Evolutionary conservation across 2,888 invertebrate genomes (phyloP).

Genomic region (Orchestes rusci): DNA sequence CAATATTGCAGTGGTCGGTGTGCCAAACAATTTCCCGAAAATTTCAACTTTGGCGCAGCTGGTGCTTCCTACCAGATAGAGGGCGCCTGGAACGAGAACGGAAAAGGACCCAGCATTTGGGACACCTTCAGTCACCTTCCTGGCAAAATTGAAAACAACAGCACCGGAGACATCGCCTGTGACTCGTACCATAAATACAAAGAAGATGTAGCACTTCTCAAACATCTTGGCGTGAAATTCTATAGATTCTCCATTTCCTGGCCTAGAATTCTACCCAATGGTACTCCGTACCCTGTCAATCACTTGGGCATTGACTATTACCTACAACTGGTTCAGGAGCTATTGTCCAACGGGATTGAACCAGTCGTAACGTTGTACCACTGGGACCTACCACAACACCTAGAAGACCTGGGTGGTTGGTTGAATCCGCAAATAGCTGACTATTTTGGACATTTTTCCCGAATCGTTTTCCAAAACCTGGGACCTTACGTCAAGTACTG

Average conservation of each 20-base stretch:
- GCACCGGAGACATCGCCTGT: slow-evolving; percentile 45
- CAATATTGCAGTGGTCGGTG: too few species aligned
- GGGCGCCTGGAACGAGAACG: too few species aligned
- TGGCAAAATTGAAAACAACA: too few species aligned
- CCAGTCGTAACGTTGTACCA: slow-evolving; percentile 50
- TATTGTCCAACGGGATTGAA: slow-evolving; percentile 48
- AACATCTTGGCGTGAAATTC: slow-evolving; percentile 43
- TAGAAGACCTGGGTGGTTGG: slow-evolving; percentile 37
- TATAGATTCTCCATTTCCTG: slow-evolving; percentile 24
- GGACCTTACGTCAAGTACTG: slow-evolving; percentile 31
- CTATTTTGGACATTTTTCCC: slow-evolving; percentile 29
- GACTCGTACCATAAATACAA: slow-evolving; percentile 57
- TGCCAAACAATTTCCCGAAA: too few species aligned
- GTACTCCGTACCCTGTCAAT: neutral
- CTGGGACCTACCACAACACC: slow-evolving; percentile 50
- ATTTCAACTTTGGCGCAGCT: too few species aligned
- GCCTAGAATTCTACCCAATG: slow-evolving; percentile 1
- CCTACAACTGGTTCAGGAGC: slow-evolving; percentile 18
- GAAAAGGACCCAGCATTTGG: too few species aligned
- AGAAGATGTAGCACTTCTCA: slow-evolving; percentile 52
- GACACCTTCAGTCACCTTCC: too few species aligned
- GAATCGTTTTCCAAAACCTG: slow-evolving; percentile 27
- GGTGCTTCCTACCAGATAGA: too few species aligned
- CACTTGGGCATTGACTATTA: slow-evolving; percentile 1
- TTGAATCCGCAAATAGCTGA: slow-evolving; percentile 25